A percentile compares a stretch with the other conserved stretches of the same genome.
Evolutionary conservation across 2,113 vertebrate genomes (phyloP).

Genomic region (Rhombomys opimus): DNA sequence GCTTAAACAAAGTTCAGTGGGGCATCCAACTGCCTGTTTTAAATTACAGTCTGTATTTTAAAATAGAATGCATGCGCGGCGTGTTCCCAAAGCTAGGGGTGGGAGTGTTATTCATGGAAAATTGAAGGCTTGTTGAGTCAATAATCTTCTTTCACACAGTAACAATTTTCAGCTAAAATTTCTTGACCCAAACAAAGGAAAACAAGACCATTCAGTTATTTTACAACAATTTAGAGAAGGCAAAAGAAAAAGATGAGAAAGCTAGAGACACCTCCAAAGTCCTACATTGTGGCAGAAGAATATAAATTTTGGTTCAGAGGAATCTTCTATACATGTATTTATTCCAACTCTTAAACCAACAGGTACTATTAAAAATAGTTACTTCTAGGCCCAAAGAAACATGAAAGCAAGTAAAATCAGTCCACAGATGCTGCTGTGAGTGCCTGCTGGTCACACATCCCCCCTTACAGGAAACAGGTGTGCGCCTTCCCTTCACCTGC

Average conservation of each 20-base stretch:
- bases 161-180: slow-evolving; percentile 93
- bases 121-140: slow-evolving; percentile 93
- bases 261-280: slow-evolving; percentile 75
- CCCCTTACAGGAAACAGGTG: background rate
- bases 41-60: slow-evolving; percentile 92
- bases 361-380: slow-evolving; percentile 78
- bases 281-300: slow-evolving; percentile 75
- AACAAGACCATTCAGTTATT: slow-evolving; percentile 90
- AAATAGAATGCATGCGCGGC: slow-evolving; percentile 91
- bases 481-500: background rate
- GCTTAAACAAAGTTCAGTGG: slow-evolving; percentile 93
- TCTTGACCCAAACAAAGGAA: slow-evolving; percentile 93
- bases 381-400: slow-evolving; percentile 74
- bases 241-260: slow-evolving; percentile 71
- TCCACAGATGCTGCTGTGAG: slow-evolving; percentile 51
- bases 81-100: slow-evolving; percentile 89
- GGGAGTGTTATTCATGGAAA: slow-evolving; percentile 91
- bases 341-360: slow-evolving; percentile 67
- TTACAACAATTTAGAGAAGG: slow-evolving; percentile 85
- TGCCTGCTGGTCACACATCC: slow-evolving; percentile 11
- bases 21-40: slow-evolving; percentile 91
- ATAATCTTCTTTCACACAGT: slow-evolving; percentile 91
- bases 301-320: slow-evolving; percentile 72
- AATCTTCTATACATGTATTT: slow-evolving; percentile 32
- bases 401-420: slow-evolving; percentile 69